These are phyloP conservation scores for Pachypeltis micranthus DNA, from an alignment of 1,140 invertebrate genomes.

Conservation along the genomic window DNA sequence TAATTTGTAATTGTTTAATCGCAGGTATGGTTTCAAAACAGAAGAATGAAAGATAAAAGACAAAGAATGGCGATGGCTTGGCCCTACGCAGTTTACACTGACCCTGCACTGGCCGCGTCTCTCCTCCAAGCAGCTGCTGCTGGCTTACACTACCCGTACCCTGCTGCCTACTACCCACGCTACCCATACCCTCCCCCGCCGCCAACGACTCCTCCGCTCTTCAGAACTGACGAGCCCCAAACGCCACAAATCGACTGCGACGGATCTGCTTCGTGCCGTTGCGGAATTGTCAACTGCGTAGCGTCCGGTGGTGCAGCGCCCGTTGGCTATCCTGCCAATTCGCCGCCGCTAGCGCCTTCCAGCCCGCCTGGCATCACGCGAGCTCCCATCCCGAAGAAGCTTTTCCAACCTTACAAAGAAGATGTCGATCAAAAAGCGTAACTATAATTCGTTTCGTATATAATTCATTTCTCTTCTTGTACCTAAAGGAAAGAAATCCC, in stretches of 20 bases:
- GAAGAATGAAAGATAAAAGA: slow-evolving; percentile 97
- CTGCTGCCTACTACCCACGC: slow-evolving; percentile 23
- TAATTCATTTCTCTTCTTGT: neutral
- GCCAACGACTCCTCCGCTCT: slow-evolving; percentile 10
- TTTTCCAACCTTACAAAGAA: slow-evolving; percentile 30
- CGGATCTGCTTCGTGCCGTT: slow-evolving; percentile 29
- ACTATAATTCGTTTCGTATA: neutral
- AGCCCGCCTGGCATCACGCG: slow-evolving; percentile 11
- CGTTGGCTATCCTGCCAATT: neutral
- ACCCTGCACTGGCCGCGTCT: slow-evolving; percentile 83
- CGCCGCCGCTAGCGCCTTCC: neutral
- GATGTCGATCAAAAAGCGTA: slow-evolving; percentile 22
- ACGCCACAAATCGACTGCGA: slow-evolving; percentile 36
- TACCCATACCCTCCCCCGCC: slow-evolving; percentile 20
- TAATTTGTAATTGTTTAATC: no score
- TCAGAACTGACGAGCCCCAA: slow-evolving; percentile 32
- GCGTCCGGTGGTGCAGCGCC: slow-evolving; percentile 11
- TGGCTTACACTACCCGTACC: slow-evolving; percentile 31
- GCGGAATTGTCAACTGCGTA: slow-evolving; percentile 31
- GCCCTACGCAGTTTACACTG: slow-evolving; percentile 89
- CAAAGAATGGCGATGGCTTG: slow-evolving; percentile 85
- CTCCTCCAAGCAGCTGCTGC: slow-evolving; percentile 68
- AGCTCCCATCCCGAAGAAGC: slow-evolving; percentile 22
- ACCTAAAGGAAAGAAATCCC: neutral
- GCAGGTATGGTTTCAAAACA: slow-evolving; percentile 98